These are phyloP conservation scores for Acronicta leporina DNA, from an alignment of 2,888 invertebrate genomes.

Conservation along the genomic window DNA sequence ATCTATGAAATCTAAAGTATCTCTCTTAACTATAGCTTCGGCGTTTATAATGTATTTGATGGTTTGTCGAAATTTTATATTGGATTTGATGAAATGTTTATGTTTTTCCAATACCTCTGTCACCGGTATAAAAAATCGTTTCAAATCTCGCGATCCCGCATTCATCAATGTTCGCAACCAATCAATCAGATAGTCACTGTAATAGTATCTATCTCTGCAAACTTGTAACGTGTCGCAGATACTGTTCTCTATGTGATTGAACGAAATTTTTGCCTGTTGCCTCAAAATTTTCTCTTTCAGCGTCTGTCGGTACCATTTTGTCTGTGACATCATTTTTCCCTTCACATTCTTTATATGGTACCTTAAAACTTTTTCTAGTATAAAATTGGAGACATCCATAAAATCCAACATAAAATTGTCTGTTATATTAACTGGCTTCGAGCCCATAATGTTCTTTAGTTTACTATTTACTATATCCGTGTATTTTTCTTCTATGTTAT, in stretches of 20 bases:
- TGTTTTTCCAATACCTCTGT: conserved; percentile 58
- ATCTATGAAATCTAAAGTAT: conserved; percentile 69
- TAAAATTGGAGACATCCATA: conserved; percentile 65
- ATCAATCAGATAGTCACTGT: conserved; percentile 64
- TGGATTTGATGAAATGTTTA: conserved; percentile 59
- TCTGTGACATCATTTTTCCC: conserved; percentile 45
- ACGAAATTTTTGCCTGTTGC: conserved; percentile 67
- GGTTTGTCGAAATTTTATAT: conserved; percentile 60
- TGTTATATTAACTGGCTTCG: conserved; percentile 50
- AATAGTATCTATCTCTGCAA: conserved; percentile 63
- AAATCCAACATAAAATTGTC: conserved; percentile 66
- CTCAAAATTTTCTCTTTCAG: conserved; percentile 65
- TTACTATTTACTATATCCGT: conserved; percentile 57
- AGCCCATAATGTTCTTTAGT: conserved; percentile 52
- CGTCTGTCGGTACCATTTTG: conserved; percentile 60
- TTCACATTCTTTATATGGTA: conserved; percentile 55
- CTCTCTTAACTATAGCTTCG: conserved; percentile 59
- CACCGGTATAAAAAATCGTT: conserved; percentile 56
- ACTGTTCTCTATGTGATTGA: conserved; percentile 57
- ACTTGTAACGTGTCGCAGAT: conserved; percentile 64
- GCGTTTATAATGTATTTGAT: conserved; percentile 55
- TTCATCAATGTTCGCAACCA: conserved; percentile 66
- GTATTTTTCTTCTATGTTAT: conserved; percentile 55
- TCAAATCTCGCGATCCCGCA: conserved; percentile 45
- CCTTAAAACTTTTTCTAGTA: conserved; percentile 62